Conservation (phyloP, 2,797 vertebrate species). For the Tenualosa thibaudeaui region DNA sequence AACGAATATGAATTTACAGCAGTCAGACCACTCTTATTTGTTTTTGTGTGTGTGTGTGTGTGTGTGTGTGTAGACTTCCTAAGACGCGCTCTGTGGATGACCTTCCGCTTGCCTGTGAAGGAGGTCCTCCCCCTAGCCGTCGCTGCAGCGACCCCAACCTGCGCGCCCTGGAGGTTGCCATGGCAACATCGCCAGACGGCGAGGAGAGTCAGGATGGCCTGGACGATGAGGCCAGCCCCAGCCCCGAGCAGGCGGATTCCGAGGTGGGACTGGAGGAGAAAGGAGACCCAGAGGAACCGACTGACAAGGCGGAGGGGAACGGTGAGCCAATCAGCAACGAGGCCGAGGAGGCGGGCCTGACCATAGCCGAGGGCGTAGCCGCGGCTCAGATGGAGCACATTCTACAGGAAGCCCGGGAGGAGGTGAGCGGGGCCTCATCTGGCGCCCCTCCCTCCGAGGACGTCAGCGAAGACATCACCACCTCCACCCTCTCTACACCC, state of each 20-base stretch:
- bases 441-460: slow-evolving; percentile 32
- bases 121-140: slow-evolving; percentile 79
- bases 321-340: slow-evolving; percentile 1
- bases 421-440: slow-evolving; percentile 72
- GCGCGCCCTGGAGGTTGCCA: slow-evolving; percentile 87
- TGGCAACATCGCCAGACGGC: slow-evolving; percentile 74
- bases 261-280: slow-evolving; percentile 50
- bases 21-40: background rate
- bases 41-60: background rate
- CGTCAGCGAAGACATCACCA: background rate
- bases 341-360: slow-evolving; percentile 76
- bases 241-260: slow-evolving; percentile 61
- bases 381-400: slow-evolving; percentile 94
- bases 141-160: slow-evolving; percentile 94
- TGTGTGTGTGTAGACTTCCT: slow-evolving; percentile 76
- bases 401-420: slow-evolving; percentile 88
- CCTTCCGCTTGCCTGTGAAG: slow-evolving; percentile 87
- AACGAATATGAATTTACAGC: background rate
- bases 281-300: slow-evolving; percentile 23
- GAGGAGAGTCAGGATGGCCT: slow-evolving; percentile 56
- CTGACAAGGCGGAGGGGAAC: slow-evolving; percentile 11
- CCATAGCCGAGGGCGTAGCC: slow-evolving; percentile 82
- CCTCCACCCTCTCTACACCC: slow-evolving; percentile 26
- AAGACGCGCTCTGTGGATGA: slow-evolving; percentile 97
- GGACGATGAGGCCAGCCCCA: slow-evolving; percentile 55